A percentile compares a stretch with the other conserved stretches of the same genome.
Evolutionary conservation across 2,888 invertebrate species (phyloP).

Genomic region (Galerucella calmariensis): DNA sequence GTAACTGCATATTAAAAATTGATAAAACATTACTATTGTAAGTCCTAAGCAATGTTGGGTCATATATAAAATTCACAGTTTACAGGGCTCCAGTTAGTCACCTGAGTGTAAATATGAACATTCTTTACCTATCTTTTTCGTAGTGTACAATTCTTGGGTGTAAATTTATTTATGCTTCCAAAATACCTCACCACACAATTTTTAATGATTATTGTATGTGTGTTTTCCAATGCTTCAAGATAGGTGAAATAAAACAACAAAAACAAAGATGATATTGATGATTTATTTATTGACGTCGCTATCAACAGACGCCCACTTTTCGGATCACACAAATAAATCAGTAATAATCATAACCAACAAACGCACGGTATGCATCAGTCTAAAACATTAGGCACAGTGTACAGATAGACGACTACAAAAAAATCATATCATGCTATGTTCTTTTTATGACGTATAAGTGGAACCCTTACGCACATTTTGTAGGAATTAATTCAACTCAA

Average conservation of each 20-base stretch:
- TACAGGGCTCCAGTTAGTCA: too few species aligned
- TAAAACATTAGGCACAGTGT: conserved; percentile 64
- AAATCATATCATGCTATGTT: conserved; percentile 57
- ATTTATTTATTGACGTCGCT: conserved; percentile 62
- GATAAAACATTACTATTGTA: too few species aligned
- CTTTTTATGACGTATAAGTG: conserved; percentile 38
- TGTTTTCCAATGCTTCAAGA: neutral
- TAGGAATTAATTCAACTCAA: neutral
- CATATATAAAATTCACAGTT: too few species aligned
- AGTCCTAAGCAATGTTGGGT: too few species aligned
- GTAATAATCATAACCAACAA: conserved; percentile 50
- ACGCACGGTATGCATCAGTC: conserved; percentile 54
- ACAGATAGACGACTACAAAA: conserved; percentile 54
- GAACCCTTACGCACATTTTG: neutral
- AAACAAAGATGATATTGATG: conserved; percentile 48
- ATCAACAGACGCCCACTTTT: conserved; percentile 64
- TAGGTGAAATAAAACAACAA: conserved; percentile 1
- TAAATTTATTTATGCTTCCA: too few species aligned
- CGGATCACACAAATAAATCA: conserved; percentile 58
- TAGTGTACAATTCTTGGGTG: too few species aligned
- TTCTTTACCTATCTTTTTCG: too few species aligned
- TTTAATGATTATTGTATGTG: too few species aligned
- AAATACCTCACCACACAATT: too few species aligned
- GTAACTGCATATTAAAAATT: too few species aligned
- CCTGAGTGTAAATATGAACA: too few species aligned